These are phyloP conservation scores for Crotalus viridis DNA, from an alignment of 2,113 vertebrate genomes.

Conservation along the genomic window DNA sequence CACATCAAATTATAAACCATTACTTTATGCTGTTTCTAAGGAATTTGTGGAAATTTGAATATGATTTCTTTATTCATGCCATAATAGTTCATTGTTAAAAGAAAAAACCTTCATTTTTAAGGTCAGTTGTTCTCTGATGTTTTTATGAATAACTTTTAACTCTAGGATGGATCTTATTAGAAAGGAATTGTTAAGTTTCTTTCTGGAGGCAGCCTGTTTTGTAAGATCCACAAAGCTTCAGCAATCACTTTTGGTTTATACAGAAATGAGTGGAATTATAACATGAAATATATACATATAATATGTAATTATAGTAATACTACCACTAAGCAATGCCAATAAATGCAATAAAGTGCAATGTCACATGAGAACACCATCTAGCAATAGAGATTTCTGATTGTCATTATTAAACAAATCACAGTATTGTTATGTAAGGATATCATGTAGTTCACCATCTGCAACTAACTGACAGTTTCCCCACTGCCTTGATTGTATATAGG, in stretches of 20 bases:
- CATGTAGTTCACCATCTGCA: background rate
- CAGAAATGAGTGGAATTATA: background rate
- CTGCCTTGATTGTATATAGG: background rate
- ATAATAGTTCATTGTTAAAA: constrained; percentile 49
- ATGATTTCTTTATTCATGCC: constrained; percentile 54
- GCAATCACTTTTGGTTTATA: background rate
- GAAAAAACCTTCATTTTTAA: constrained; percentile 29
- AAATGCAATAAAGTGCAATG: background rate
- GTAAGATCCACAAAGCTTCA: background rate
- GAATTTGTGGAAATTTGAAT: constrained; percentile 59
- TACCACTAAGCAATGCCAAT: no score
- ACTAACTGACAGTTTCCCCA: background rate
- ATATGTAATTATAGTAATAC: no score
- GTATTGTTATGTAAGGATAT: background rate
- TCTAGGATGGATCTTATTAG: no score
- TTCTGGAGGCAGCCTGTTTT: background rate
- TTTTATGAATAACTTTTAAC: constrained; percentile 43
- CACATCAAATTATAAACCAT: constrained; percentile 57
- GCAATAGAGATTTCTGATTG: background rate
- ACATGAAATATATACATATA: background rate
- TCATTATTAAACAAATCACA: background rate
- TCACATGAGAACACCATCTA: background rate
- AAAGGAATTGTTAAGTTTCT: background rate
- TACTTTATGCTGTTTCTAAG: constrained; percentile 58
- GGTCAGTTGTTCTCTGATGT: constrained; percentile 42